Evolutionary conservation across 2,797 vertebrate species (phyloP).

Genomic region (Alauda arvensis): DNA sequence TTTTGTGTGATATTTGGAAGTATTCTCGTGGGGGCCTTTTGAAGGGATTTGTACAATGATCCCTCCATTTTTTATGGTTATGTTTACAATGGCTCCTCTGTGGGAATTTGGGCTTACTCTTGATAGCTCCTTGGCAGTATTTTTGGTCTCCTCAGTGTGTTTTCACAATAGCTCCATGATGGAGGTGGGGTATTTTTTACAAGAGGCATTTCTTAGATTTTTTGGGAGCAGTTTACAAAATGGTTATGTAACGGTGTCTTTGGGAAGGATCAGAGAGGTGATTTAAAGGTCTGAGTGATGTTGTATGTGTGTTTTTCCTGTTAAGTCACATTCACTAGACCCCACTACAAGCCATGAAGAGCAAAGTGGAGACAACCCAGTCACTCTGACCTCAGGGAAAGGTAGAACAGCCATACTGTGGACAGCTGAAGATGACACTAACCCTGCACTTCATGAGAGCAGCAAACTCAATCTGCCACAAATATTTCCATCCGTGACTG

Average conservation of each 20-base stretch:
- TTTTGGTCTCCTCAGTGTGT: slow-evolving; percentile 14
- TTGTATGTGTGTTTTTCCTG: background rate
- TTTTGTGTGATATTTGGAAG: slow-evolving; percentile 37
- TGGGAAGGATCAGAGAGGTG: background rate
- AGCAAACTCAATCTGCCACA: background rate
- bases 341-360: background rate
- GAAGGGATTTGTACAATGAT: slow-evolving; percentile 36
- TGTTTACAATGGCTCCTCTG: slow-evolving; percentile 38
- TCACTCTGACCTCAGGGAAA: background rate
- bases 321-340: background rate
- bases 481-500: background rate
- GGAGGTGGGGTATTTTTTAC: slow-evolving; percentile 26
- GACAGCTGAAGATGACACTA: background rate
- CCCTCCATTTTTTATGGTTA: slow-evolving; percentile 12
- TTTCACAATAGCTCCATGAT: slow-evolving; percentile 32
- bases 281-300: background rate
- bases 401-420: background rate
- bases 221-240: slow-evolving; percentile 29
- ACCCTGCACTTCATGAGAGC: background rate
- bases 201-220: slow-evolving; percentile 17
- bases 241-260: background rate
- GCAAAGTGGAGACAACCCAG: background rate
- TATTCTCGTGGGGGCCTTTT: slow-evolving; percentile 8
- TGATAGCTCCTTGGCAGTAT: slow-evolving; percentile 23
- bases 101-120: slow-evolving; percentile 11